Evolutionary conservation across 1,140 invertebrate species (phyloP), one percentile per base, ranked within the genome.

Genomic region (Micrasema longulum): DNA sequence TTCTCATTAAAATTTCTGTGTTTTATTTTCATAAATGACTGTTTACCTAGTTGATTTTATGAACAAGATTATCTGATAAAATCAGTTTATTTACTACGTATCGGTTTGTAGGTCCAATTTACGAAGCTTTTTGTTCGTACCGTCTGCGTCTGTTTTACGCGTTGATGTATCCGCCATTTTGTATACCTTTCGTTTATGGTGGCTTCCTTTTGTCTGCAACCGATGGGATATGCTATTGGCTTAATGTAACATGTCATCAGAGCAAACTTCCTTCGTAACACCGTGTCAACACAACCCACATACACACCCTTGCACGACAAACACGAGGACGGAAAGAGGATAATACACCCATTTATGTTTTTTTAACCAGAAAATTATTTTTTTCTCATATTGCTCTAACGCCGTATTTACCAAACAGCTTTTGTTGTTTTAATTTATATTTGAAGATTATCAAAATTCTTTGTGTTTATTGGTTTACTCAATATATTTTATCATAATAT

Each of bases 191-290:
- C 31, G 26, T 36, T 57, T 57, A 20, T 2, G 23, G 41, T 20
- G 11, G 6, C 7, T 23, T 16, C 57, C 60, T 47, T 23, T 64
- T 64, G 60, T 64, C 43, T 31, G 7, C 36, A 22, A 20, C n/a
- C 57, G n/a, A 23, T n/a, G 47, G 26, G 16, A 18, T 22, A 47
- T 47, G 43, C 47, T 47, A 47, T 1, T n/a, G 43, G 16, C 60
- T 31, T 66, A 66, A 66, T 66, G 64, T 52, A 52, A 66, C 47
- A 31, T 66, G 64, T 66, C 64, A 53, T 14, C 64, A 52, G 31
- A 66, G 52, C 47, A 52, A 66, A 66, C 64, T 64, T 64, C 60
- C 60, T 64, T 16, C 35, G 48, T 60, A 41, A 60, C 16, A 60
- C 36, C 16, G 20, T 60, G 55, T 60, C 55, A 14, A 60, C 14